These are phyloP conservation scores for Alitta virens DNA, from an alignment of 2,888 invertebrate genomes.

Conservation along the genomic window DNA sequence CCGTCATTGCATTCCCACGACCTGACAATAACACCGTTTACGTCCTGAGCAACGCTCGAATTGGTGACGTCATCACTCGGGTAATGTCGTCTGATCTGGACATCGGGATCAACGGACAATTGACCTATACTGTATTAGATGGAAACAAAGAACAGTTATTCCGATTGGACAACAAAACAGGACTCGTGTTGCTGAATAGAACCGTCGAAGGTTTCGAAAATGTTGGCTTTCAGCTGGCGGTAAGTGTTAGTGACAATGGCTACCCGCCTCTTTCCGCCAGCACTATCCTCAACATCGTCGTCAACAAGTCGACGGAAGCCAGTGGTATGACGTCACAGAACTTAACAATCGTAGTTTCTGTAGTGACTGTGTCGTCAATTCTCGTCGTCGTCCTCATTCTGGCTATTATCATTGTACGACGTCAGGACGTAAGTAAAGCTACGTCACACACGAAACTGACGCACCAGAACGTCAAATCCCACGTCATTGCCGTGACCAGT, in stretches of 20 bases:
- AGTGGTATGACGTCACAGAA: constrained; percentile 6
- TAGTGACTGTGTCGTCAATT: constrained; percentile 4
- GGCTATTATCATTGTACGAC: constrained; percentile 2
- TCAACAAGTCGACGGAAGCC: constrained; percentile 18
- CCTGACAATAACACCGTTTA: constrained; percentile 17
- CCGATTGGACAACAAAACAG: constrained; percentile 14
- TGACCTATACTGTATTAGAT: constrained; percentile 5
- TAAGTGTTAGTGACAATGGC: constrained; percentile 10
- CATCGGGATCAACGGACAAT: constrained; percentile 16
- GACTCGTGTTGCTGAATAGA: background rate
- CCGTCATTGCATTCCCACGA: constrained; percentile 20
- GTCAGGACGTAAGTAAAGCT: background rate
- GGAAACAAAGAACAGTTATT: constrained; percentile 24
- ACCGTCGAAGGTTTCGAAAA: background rate
- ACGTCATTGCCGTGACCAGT: too few species aligned
- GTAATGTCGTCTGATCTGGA: constrained; percentile 20
- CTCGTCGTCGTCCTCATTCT: constrained; percentile 10
- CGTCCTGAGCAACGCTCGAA: constrained; percentile 9
- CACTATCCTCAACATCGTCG: constrained; percentile 15
- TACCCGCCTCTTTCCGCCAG: constrained; percentile 3
- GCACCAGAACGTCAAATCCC: too few species aligned
- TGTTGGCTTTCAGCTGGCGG: constrained; percentile 7
- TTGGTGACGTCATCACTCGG: constrained; percentile 11
- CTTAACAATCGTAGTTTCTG: constrained; percentile 12
- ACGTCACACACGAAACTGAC: too few species aligned